Conservation (phyloP, 2,113 vertebrate genomes). For the Choloepus hoffmanni region DNA sequence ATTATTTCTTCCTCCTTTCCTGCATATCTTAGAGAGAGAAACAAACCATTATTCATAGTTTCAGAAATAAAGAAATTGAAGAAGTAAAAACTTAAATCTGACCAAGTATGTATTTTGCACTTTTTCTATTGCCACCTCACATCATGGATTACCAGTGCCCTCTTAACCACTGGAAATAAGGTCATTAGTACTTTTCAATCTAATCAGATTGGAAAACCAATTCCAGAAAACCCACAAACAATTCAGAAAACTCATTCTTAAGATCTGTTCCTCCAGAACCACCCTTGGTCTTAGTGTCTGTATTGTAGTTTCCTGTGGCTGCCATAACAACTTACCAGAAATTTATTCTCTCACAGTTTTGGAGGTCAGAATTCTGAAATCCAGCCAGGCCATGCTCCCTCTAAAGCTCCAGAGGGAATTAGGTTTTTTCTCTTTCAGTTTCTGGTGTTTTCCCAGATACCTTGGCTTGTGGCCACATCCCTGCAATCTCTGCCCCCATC, state of each 20-base stretch:
- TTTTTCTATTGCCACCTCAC: not conserved
- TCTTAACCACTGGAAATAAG: not conserved
- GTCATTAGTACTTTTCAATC: not conserved
- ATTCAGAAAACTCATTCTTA: not conserved
- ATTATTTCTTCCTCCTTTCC: not conserved
- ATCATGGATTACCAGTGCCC: not conserved
- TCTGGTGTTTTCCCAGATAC: not conserved
- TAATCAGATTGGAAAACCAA: not conserved
- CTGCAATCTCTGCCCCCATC: not conserved
- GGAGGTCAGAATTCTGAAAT: too few relatives aligned
- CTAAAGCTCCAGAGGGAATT: not conserved
- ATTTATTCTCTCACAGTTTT: too few relatives aligned
- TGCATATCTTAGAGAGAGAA: not conserved
- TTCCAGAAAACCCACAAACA: not conserved
- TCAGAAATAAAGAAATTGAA: not conserved
- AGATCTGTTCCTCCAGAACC: not conserved
- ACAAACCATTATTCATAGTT: not conserved
- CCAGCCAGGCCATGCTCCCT: not conserved
- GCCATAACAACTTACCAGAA: too few relatives aligned
- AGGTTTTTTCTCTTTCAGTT: not conserved
- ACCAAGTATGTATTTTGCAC: not conserved
- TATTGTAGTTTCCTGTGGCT: not conserved
- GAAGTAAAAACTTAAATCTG: not conserved
- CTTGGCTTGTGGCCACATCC: not conserved
- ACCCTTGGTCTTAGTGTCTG: not conserved